phyloP scores from a whole-genome alignment of 2,888 invertebrate species.

The Trichogramma evanescens region DNA sequence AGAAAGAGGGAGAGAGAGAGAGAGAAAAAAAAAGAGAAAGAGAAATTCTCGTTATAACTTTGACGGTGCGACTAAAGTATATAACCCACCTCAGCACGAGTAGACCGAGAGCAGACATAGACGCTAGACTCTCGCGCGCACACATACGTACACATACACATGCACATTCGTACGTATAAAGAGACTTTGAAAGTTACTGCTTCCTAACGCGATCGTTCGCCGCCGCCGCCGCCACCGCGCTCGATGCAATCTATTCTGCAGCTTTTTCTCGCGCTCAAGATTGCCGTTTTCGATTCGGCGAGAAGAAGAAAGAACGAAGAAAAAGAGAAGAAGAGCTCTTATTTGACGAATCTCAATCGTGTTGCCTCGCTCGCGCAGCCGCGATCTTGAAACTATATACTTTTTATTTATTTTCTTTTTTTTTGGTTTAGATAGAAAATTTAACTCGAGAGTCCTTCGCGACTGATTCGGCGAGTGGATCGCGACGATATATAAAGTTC shows the following conservation, averaged over 20 bases:
- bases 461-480: too few species aligned
- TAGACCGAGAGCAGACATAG: too few species aligned
- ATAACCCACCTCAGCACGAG: too few species aligned
- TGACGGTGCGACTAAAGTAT: conserved; percentile 3
- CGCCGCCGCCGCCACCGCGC: not conserved
- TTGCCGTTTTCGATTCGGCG: conserved; percentile 5
- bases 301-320: not conserved
- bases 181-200: not conserved
- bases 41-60: conserved; percentile 43
- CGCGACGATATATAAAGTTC: too few species aligned
- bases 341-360: too few species aligned
- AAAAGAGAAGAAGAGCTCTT: not conserved
- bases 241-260: conserved; percentile 2
- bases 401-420: too few species aligned
- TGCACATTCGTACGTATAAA: not conserved
- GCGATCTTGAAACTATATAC: too few species aligned
- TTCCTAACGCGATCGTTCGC: not conserved
- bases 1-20: conserved; percentile 9
- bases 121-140: too few species aligned
- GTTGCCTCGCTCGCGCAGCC: conserved; percentile 1
- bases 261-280: not conserved
- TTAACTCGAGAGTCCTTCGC: too few species aligned
- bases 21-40: conserved; percentile 3
- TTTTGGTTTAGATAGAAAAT: too few species aligned
- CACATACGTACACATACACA: too few species aligned